Evolutionary conservation across 2,888 invertebrate genomes (phyloP).

Genomic region (Harpalus rufipes): DNA sequence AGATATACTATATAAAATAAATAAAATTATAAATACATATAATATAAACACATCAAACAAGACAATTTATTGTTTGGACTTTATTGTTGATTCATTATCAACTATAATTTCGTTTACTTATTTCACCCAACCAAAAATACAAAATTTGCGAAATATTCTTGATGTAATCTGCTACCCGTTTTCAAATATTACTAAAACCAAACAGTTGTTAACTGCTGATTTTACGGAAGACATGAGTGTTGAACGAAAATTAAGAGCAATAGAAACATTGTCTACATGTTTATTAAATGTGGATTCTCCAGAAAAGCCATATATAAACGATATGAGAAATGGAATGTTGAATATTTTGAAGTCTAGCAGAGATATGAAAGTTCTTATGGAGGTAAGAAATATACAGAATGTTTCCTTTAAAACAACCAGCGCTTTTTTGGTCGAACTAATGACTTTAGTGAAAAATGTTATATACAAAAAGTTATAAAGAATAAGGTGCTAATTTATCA

Average conservation of each 20-base stretch:
- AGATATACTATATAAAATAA: constrained; percentile 31
- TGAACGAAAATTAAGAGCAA: constrained; percentile 47
- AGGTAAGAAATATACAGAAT: constrained; percentile 29
- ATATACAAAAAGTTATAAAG: no score
- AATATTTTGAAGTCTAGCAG: constrained; percentile 40
- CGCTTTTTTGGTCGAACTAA: no score
- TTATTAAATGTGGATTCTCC: constrained; percentile 38
- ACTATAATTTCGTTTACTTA: constrained; percentile 21
- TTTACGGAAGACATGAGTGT: constrained; percentile 9
- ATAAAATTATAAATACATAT: constrained; percentile 51
- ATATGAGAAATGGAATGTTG: constrained; percentile 36
- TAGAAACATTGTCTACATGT: constrained; percentile 52
- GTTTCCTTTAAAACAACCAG: no score
- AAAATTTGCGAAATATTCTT: constrained; percentile 37
- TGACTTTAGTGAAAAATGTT: no score
- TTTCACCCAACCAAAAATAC: constrained; percentile 32
- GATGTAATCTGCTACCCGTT: constrained; percentile 55
- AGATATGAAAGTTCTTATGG: constrained; percentile 26
- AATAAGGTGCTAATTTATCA: no score
- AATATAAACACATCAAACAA: constrained; percentile 30
- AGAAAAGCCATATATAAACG: constrained; percentile 4
- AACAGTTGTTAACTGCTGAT: neutral
- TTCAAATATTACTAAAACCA: neutral
- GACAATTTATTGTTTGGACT: constrained; percentile 44
- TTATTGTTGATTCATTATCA: constrained; percentile 45